phyloP scores from a whole-genome alignment of 2,888 invertebrate species.

The Mythimna impura region DNA sequence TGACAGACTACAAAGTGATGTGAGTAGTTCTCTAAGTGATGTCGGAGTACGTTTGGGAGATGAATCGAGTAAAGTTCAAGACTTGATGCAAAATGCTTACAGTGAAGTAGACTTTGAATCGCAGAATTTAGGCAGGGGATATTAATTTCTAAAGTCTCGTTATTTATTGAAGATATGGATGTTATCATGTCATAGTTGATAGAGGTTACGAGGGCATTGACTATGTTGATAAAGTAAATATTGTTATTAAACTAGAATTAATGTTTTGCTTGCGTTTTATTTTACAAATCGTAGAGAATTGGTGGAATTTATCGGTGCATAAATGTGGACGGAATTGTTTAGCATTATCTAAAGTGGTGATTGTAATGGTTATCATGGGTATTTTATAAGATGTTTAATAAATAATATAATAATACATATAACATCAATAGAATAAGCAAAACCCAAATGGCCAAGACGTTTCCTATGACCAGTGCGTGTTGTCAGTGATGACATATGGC shows the following conservation, averaged over 20 bases:
- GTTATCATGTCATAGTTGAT: not conserved
- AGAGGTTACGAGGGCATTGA: not conserved
- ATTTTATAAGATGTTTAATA: too few species aligned
- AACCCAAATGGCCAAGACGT: too few species aligned
- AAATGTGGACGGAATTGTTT: too few species aligned
- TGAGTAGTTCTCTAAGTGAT: constrained; percentile 2
- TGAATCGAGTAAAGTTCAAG: constrained; percentile 6
- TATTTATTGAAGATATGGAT: not conserved
- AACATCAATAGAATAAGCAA: not conserved
- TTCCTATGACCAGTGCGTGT: too few species aligned
- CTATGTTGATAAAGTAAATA: not conserved
- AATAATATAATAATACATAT: not conserved
- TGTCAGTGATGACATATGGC: too few species aligned
- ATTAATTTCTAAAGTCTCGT: not conserved
- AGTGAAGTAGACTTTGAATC: not conserved
- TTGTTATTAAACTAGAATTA: constrained; percentile 12
- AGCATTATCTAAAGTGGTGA: too few species aligned
- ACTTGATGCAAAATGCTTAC: constrained; percentile 13
- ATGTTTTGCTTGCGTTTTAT: not conserved
- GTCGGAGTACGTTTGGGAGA: not conserved
- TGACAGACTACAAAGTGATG: constrained; percentile 1
- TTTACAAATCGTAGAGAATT: not conserved
- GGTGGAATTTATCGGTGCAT: too few species aligned
- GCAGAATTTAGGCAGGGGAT: not conserved
- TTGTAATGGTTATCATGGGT: too few species aligned